These are phyloP conservation scores for Crenuchus spilurus DNA, from an alignment of 2,797 vertebrate genomes.

Conservation along the genomic window DNA sequence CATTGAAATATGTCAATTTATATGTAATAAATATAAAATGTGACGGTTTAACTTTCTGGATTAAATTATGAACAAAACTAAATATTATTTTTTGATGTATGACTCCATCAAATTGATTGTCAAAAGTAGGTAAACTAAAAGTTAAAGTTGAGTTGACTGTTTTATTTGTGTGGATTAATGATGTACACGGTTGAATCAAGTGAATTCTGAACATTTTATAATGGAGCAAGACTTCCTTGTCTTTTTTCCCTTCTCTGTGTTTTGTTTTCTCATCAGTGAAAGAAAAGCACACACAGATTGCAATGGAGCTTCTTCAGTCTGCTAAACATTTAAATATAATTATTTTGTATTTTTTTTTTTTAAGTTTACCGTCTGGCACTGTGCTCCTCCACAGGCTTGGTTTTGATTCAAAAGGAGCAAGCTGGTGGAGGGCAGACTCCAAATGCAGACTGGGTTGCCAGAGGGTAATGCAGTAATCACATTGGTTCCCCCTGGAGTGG, in stretches of 20 bases:
- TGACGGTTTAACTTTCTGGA: no score
- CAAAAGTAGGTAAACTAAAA: no score
- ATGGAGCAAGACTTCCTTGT: not conserved
- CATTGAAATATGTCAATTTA: no score
- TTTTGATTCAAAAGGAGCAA: conserved; percentile 42
- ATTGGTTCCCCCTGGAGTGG: conserved; percentile 59
- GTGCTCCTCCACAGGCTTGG: conserved; percentile 32
- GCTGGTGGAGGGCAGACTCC: conserved; percentile 32
- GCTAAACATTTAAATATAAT: conserved; percentile 12
- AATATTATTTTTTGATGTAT: no score
- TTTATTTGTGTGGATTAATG: no score
- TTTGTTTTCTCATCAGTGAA: not conserved
- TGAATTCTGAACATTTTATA: no score
- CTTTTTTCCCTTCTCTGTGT: not conserved
- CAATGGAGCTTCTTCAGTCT: not conserved
- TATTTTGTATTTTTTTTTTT: conserved; percentile 25
- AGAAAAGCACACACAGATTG: not conserved
- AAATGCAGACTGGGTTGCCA: conserved; percentile 51
- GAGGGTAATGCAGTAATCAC: conserved; percentile 63
- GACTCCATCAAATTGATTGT: no score
- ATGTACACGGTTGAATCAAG: no score
- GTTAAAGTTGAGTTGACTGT: no score
- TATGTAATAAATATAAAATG: no score
- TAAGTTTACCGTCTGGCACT: conserved; percentile 27
- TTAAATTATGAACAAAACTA: no score